Base-by-base conservation (phyloP, 2,888 invertebrate genomes). In the Syrphus vitripennis region DNA sequence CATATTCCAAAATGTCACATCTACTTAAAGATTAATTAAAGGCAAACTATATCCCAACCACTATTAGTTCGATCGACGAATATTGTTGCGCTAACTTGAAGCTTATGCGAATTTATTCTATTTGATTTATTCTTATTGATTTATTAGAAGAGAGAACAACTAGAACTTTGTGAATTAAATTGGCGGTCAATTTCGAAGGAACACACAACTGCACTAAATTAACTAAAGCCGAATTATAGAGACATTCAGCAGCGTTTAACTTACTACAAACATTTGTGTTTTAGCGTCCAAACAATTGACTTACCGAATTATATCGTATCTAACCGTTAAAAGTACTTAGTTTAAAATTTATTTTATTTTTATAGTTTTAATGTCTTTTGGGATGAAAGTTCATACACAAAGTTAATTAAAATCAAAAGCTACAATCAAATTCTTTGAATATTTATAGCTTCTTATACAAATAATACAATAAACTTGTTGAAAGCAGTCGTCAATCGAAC, bases 351-450 rank as follows among this genome's bases (percentile, higher is more conserved):
- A 34, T 24, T 50, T 53, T 19, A 10, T 26, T 59, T 26, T 59
- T 24, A 57, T 59, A 34, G 48, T 59, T 77, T 50, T 37, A 37
- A 77, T 77, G 26, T 50, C n/a, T 50, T 14, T 65, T 65, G 24
- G 55, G 42, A 45, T 57, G 69, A 69, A 42, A 77, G 69, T 69
- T 69, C 76, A 69, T 48, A n/a, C n/a, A n/a, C n/a, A 37, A 48
- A 50, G 59, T 40, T 40, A 59, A 69, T 77, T 77, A 59, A 77
- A 77, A 69, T 77, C 59, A 48, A 69, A 69, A 69, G 40, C 50
- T 21, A n/a, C 55, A 26, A 40, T 45, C 40, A 29, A 42, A 55
- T 53, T 24, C 29, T 40, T 57, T 31, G 19, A 24, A 7, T 19
- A 12, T 21, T 3, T 40, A n/a, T 40, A 40, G 1, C 3, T 45